phyloP scores from a whole-genome alignment of 2,888 invertebrate genomes.

The Drosophila acutilabella region DNA sequence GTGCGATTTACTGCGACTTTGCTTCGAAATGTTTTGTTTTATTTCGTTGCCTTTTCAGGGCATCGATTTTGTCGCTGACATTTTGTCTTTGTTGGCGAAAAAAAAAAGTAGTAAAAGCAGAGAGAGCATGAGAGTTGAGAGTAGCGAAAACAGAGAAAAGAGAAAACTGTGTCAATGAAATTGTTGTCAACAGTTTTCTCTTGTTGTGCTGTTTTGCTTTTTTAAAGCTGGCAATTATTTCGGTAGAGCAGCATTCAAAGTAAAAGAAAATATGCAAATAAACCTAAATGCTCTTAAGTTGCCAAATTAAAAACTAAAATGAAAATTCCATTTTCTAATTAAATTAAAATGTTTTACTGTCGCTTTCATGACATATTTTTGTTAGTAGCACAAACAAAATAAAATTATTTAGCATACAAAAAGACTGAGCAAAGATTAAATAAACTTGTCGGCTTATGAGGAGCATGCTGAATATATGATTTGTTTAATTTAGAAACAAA shows the following conservation, averaged over 20 bases:
- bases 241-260: conserved; percentile 20
- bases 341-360: conserved; percentile 9
- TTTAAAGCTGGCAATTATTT: conserved; percentile 50
- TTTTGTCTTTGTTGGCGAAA: conserved; percentile 47
- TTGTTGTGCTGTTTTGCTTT: conserved; percentile 16
- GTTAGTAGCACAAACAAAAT: neutral
- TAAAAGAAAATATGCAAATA: conserved; percentile 15
- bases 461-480: neutral
- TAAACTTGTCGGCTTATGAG: neutral
- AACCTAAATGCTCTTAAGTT: conserved; percentile 46
- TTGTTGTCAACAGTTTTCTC: conserved; percentile 64
- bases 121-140: neutral
- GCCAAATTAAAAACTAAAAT: conserved; percentile 11
- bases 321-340: conserved; percentile 33
- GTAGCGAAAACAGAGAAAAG: conserved; percentile 14
- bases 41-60: conserved; percentile 71
- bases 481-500: neutral
- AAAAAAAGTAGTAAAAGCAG: conserved; percentile 8
- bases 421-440: neutral
- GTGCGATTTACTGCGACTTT: conserved; percentile 72
- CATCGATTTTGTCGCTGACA: conserved; percentile 74
- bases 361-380: neutral
- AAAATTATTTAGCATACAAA: neutral
- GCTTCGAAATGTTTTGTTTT: conserved; percentile 68
- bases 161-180: conserved; percentile 68